Evolutionary conservation across 2,797 vertebrate genomes (phyloP).

Genomic region (Thripadectes ignobilis): DNA sequence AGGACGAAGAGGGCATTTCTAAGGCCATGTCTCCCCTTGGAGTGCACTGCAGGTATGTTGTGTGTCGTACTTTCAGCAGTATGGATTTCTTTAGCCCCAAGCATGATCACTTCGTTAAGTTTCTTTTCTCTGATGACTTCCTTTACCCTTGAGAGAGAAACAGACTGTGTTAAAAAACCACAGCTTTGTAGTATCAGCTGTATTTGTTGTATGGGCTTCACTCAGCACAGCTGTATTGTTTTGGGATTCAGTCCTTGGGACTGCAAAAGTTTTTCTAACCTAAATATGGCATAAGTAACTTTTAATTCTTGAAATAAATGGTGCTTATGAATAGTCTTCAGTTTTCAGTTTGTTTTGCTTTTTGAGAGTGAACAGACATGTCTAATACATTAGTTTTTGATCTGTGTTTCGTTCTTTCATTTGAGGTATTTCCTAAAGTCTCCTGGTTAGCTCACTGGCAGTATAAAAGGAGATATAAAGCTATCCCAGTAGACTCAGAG

Average conservation of each 20-base stretch:
- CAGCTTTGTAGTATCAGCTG: not conserved
- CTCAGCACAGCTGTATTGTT: not conserved
- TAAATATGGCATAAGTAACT: not conserved
- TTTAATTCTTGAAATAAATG: not conserved
- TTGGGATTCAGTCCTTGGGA: not conserved
- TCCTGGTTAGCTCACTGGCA: not conserved
- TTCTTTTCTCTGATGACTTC: not conserved
- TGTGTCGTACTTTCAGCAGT: not conserved
- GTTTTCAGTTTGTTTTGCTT: not conserved
- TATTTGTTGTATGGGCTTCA: not conserved
- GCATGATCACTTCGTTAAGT: not conserved
- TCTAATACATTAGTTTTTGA: not conserved
- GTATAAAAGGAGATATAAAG: not conserved
- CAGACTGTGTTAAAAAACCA: not conserved
- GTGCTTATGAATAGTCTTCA: not conserved
- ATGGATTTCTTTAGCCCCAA: not conserved
- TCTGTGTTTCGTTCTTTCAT: not conserved
- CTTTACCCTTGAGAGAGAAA: not conserved
- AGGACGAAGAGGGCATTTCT: not conserved
- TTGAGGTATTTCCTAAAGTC: not conserved
- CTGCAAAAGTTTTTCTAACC: not conserved
- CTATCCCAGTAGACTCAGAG: not conserved
- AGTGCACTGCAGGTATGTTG: not conserved
- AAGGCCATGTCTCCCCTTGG: not conserved
- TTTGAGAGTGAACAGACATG: not conserved